Percentiles rank a stretch among this genome's conserved stretches.
Evolutionary conservation across 2,888 invertebrate species (phyloP).

Genomic region (Pyrochroa serraticornis): DNA sequence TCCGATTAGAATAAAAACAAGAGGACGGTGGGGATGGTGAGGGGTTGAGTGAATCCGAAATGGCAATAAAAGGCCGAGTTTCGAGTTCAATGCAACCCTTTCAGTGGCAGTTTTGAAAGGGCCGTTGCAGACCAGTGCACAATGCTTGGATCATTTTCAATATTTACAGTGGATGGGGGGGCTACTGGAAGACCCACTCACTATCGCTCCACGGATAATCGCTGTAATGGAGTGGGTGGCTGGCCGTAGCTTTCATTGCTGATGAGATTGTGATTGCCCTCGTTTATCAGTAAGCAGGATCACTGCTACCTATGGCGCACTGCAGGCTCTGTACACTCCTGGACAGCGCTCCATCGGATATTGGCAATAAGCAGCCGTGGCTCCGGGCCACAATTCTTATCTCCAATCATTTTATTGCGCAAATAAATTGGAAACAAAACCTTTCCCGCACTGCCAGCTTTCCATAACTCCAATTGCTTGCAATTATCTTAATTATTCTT

Average conservation of each 20-base stretch:
- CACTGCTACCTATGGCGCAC: conserved; percentile 45
- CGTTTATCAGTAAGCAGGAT: conserved; percentile 53
- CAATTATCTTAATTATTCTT: too few relatives aligned
- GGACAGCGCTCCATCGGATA: conserved; percentile 26
- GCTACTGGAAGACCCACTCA: background rate
- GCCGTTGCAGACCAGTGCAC: conserved; percentile 16
- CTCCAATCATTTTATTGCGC: conserved; percentile 3
- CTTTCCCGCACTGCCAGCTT: background rate
- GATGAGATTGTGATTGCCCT: conserved; percentile 56
- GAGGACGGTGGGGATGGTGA: background rate
- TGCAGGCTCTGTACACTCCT: conserved; percentile 41
- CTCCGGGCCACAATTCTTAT: conserved; percentile 7
- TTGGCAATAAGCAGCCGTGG: conserved; percentile 26
- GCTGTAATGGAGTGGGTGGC: conserved; percentile 51
- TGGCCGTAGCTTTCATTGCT: conserved; percentile 54
- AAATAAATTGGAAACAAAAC: conserved; percentile 8
- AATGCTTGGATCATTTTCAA: conserved; percentile 25
- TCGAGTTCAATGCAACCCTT: conserved; percentile 1
- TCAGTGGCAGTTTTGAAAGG: conserved; percentile 14
- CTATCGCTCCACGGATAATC: conserved; percentile 38
- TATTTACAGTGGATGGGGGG: conserved; percentile 21
- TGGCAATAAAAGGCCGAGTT: conserved; percentile 11
- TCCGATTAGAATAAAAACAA: conserved; percentile 19
- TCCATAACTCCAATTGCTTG: background rate
- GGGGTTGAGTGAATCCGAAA: background rate